Percentiles rank a stretch among this genome's conserved stretches.
Conservation (phyloP, 2,888 invertebrate genomes). For the Synanthedon formicaeformis region DNA sequence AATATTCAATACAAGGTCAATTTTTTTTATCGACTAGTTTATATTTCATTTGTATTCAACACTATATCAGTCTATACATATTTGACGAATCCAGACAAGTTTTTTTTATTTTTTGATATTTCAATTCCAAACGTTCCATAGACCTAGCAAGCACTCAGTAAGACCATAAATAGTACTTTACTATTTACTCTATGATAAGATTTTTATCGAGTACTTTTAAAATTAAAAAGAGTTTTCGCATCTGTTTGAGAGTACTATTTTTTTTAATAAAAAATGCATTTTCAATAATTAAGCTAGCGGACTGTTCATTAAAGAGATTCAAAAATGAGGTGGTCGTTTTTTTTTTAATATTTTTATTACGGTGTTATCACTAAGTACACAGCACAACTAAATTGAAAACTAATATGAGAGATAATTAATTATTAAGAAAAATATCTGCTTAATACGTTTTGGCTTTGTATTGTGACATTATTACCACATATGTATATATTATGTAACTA, state of each 20-base stretch:
- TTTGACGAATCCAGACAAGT: no score
- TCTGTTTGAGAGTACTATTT: not conserved
- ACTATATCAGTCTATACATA: no score
- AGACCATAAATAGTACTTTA: no score
- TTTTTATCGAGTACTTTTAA: no score
- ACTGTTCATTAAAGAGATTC: slow-evolving; percentile 53
- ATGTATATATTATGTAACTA: no score
- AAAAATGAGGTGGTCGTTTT: slow-evolving; percentile 35
- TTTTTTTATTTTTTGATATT: no score
- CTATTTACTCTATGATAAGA: no score
- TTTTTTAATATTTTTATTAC: slow-evolving; percentile 23
- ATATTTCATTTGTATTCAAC: no score
- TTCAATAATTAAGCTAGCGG: slow-evolving; percentile 37
- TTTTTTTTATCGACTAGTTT: no score
- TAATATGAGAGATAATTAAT: slow-evolving; percentile 17
- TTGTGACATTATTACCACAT: not conserved
- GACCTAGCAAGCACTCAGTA: no score
- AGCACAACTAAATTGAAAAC: slow-evolving; percentile 59
- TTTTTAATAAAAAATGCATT: not conserved
- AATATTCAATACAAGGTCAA: no score
- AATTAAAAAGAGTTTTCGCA: not conserved
- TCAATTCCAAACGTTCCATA: no score
- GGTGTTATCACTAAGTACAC: slow-evolving; percentile 62
- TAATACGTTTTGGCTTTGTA: not conserved
- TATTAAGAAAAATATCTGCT: not conserved